A percentile compares a stretch with the other conserved stretches of the same genome.
These are phyloP conservation scores for Sylvilagus bachmani DNA, from an alignment of 2,113 vertebrate species.

Conservation along the genomic window DNA sequence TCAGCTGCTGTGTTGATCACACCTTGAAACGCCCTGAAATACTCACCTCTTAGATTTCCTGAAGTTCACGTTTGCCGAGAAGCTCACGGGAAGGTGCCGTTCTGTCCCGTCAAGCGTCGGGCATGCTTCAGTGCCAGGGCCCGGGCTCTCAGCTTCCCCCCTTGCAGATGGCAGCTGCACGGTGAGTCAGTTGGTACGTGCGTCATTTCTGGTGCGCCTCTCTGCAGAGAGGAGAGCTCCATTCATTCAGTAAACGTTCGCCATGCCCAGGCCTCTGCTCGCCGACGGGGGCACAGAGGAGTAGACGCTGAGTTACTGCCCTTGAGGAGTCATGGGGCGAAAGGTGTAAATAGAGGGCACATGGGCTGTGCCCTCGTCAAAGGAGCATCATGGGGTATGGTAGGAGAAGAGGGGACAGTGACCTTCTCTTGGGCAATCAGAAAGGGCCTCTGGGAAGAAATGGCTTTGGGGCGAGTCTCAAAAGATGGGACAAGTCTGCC, in stretches of 20 bases:
- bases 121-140: background rate
- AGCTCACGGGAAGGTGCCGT: conserved; percentile 10
- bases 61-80: background rate
- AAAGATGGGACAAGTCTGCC: background rate
- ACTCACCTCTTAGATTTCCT: background rate
- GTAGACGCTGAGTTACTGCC: background rate
- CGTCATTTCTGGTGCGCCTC: background rate
- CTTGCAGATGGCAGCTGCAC: conserved; percentile 44
- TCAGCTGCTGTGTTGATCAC: background rate
- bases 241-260: background rate
- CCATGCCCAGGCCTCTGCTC: background rate
- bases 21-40: background rate
- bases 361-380: background rate
- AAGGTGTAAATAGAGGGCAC: background rate
- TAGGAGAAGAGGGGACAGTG: background rate
- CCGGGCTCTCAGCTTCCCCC: background rate
- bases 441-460: background rate
- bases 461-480: background rate
- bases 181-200: conserved; percentile 13
- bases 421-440: background rate
- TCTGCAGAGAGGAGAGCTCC: conserved; percentile 13
- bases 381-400: background rate
- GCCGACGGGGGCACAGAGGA: background rate
- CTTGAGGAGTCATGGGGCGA: background rate
- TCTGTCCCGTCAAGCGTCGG: conserved; percentile 39